Evolutionary conservation across 1,140 invertebrate species (phyloP), one percentile per base, ranked within the genome.

Genomic region (Heliconius nattereri): DNA sequence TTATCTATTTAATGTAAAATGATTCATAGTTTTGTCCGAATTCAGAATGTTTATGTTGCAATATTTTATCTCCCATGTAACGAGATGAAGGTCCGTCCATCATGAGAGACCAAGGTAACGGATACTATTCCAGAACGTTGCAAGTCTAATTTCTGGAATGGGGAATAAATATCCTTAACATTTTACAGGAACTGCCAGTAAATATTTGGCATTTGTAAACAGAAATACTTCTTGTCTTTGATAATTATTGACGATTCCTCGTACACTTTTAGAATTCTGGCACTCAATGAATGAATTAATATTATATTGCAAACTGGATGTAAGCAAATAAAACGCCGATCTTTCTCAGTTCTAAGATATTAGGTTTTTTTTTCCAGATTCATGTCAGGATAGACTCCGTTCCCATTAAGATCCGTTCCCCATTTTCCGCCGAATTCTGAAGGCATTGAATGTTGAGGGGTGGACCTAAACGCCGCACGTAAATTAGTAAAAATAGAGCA

Each of bases 1-100:
- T 75, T 23, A 57, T 75, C 73, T 54, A 57, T 66, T 16, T 37
- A 8, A 13, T 73, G 74, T 66, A 75, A 78, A 77, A 83, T 83
- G 81, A 83, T 49, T 83, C 82, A 83, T 73, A 79, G 23, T 60
- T 76, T 74, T n/a, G 37, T 35, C 45, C 40, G 81, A 78, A 80
- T 49, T 70, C 77, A 83, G 82, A 79, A 83, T 83, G 82, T 83
- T 83, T 83, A 73, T 81, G 76, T 37, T 83, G 71, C 16, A 57
- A 52, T 40, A 23, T 66, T 79, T 74, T 72, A 75, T 71, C 49
- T 78, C 19, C 29, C 57, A 81, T 54, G 54, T 16, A 29, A 23
- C 52, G 52, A 76, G 71, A 78, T 35, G 71, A 73, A 70, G 40
- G 73, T 73, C 35, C 23, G 29, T 73, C 35, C 60, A 29, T 66